These are phyloP conservation scores for Pelobates fuscus DNA, from an alignment of 2,113 vertebrate genomes.

Conservation along the genomic window DNA sequence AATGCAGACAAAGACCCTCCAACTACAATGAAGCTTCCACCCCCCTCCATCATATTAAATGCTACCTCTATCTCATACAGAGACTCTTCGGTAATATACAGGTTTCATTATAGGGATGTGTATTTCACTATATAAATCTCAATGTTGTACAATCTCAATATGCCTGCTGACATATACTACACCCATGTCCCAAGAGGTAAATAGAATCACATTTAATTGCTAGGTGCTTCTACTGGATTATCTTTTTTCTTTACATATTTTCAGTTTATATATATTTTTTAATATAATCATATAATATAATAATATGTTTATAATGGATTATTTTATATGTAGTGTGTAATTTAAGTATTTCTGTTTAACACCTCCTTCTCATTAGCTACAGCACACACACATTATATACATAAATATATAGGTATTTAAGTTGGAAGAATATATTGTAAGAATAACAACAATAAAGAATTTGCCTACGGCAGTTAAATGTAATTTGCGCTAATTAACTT, in stretches of 20 bases:
- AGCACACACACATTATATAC: too few relatives aligned
- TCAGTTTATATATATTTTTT: not conserved
- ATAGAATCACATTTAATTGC: constrained; percentile 49
- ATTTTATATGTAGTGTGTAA: too few relatives aligned
- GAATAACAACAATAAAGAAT: too few relatives aligned
- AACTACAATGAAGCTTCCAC: constrained; percentile 54
- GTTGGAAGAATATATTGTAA: too few relatives aligned
- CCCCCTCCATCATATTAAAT: constrained; percentile 52
- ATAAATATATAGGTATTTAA: too few relatives aligned
- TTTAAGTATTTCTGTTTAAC: too few relatives aligned
- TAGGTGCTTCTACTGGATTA: not conserved
- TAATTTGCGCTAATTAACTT: too few relatives aligned
- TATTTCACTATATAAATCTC: constrained; percentile 50
- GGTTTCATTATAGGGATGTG: constrained; percentile 50
- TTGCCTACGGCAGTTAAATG: too few relatives aligned
- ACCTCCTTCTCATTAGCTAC: too few relatives aligned
- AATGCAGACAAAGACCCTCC: constrained; percentile 57
- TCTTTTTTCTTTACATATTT: not conserved
- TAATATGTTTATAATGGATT: too few relatives aligned
- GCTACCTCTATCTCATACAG: constrained; percentile 43
- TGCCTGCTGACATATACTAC: constrained; percentile 47
- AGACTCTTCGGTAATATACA: constrained; percentile 44
- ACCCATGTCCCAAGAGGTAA: constrained; percentile 39
- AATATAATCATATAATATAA: not conserved
- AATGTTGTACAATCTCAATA: constrained; percentile 44